These are phyloP conservation scores for Rostratula benghalensis DNA, from an alignment of 2,113 vertebrate genomes.

Conservation along the genomic window DNA sequence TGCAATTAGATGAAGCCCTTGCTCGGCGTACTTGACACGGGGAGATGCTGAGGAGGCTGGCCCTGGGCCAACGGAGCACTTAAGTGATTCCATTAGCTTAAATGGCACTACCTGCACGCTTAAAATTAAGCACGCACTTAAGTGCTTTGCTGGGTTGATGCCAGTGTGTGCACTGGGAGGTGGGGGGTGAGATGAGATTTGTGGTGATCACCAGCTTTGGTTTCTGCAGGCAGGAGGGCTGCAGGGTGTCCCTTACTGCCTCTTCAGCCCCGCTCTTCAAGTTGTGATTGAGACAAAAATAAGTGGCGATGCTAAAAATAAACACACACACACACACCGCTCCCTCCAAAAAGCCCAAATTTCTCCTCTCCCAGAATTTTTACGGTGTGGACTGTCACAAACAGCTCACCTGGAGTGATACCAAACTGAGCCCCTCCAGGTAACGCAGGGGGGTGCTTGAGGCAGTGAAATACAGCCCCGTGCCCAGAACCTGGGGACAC, in stretches of 20 bases:
- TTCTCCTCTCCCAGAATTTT: background rate
- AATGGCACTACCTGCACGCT: slow-evolving; percentile 44
- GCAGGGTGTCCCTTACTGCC: background rate
- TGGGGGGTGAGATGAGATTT: background rate
- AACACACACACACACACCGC: background rate
- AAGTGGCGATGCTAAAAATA: background rate
- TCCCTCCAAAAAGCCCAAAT: background rate
- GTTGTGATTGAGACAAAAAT: background rate
- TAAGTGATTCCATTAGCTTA: slow-evolving; percentile 53
- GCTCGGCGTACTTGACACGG: background rate
- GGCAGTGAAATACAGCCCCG: background rate
- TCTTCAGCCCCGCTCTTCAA: background rate
- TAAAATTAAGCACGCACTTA: slow-evolving; percentile 38
- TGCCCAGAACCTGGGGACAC: background rate
- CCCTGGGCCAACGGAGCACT: slow-evolving; percentile 52
- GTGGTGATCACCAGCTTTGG: background rate
- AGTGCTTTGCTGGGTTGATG: slow-evolving; percentile 51
- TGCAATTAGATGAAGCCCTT: slow-evolving; percentile 48
- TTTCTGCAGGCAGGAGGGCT: background rate
- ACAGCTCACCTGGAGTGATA: background rate
- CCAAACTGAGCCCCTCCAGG: background rate
- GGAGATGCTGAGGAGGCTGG: slow-evolving; percentile 51
- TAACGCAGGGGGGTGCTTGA: background rate
- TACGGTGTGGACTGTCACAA: background rate
- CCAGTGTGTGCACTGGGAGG: background rate